These are phyloP conservation scores for Apodemia mormo DNA, from an alignment of 2,888 invertebrate species.

Conservation along the genomic window DNA sequence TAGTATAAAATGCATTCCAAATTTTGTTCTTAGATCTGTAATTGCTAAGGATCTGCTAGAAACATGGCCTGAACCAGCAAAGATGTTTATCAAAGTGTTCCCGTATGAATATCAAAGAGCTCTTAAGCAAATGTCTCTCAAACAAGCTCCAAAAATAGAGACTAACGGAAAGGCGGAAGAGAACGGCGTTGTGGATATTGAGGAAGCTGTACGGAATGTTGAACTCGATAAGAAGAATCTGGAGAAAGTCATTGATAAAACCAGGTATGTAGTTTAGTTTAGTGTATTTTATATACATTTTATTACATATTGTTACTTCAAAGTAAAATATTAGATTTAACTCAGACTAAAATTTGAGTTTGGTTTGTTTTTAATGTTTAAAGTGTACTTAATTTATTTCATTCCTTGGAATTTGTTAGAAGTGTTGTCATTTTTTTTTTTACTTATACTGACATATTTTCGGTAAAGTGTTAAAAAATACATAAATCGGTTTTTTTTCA, in stretches of 20 bases:
- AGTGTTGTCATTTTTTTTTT: too few species aligned
- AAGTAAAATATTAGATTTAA: too few species aligned
- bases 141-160: slow-evolving; percentile 54
- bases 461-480: too few species aligned
- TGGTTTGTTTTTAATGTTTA: too few species aligned
- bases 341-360: too few species aligned
- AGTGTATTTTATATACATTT: too few species aligned
- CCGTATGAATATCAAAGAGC: slow-evolving; percentile 98
- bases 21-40: slow-evolving; percentile 78
- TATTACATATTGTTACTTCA: too few species aligned
- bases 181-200: slow-evolving; percentile 88
- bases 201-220: slow-evolving; percentile 91
- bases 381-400: too few species aligned
- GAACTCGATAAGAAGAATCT: slow-evolving; percentile 89
- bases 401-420: too few species aligned
- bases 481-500: too few species aligned
- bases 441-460: too few species aligned
- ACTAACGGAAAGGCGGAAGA: slow-evolving; percentile 56
- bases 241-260: slow-evolving; percentile 91
- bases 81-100: slow-evolving; percentile 96
- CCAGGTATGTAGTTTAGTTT: slow-evolving; percentile 67
- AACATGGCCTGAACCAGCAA: slow-evolving; percentile 89
- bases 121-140: slow-evolving; percentile 84
- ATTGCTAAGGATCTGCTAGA: slow-evolving; percentile 90
- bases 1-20: neutral